These are phyloP conservation scores for Plutella xylostella DNA, from an alignment of 2,888 invertebrate species.

Conservation along the genomic window DNA sequence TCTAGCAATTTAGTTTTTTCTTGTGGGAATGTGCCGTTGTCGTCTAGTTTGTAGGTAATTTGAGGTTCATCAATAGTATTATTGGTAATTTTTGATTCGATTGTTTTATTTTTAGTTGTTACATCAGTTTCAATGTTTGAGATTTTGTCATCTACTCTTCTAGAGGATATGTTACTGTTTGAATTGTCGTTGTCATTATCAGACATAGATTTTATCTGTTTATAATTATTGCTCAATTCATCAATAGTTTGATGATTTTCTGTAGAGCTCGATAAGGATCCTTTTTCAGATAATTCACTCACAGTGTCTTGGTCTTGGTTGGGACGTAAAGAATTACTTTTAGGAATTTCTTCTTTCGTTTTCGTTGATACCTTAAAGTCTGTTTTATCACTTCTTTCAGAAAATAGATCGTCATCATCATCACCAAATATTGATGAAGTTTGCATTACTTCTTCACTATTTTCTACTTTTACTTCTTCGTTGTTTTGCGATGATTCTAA, in stretches of 20 bases:
- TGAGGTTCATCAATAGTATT: neutral
- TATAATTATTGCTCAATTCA: too few species aligned
- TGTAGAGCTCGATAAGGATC: too few species aligned
- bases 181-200: slow-evolving; percentile 1
- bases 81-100: neutral
- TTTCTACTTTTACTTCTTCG: neutral
- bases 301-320: too few species aligned
- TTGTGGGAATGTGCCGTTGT: neutral
- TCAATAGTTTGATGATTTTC: too few species aligned
- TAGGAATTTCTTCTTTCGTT: too few species aligned
- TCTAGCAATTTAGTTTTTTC: neutral
- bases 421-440: too few species aligned
- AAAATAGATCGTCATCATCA: too few species aligned
- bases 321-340: neutral
- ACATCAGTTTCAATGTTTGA: neutral
- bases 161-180: slow-evolving; percentile 4
- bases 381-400: too few species aligned
- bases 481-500: too few species aligned
- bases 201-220: neutral
- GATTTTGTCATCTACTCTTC: neutral
- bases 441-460: too few species aligned
- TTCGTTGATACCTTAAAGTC: too few species aligned
- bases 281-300: too few species aligned
- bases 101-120: neutral
- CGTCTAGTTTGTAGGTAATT: neutral